These are phyloP conservation scores for Lagopus leucura DNA, from an alignment of 2,113 vertebrate genomes.

Conservation along the genomic window DNA sequence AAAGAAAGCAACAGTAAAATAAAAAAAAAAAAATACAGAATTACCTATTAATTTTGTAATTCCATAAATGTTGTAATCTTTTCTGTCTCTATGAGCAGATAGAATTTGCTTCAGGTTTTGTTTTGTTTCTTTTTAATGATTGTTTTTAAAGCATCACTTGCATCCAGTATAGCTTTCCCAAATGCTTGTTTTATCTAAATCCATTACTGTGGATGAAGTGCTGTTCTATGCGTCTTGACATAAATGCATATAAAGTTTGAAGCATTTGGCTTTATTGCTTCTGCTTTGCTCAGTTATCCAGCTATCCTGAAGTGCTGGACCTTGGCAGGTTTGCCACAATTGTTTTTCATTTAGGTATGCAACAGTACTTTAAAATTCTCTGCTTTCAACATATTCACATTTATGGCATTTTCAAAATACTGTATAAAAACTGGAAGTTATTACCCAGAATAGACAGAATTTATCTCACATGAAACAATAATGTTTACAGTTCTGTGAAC, in stretches of 20 bases:
- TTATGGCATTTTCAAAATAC: not conserved
- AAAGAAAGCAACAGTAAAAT: not conserved
- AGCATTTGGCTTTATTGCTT: slow-evolving; percentile 45
- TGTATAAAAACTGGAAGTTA: not conserved
- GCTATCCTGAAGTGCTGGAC: not conserved
- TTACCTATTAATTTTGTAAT: not conserved
- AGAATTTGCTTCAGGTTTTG: not conserved
- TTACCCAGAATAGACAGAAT: not conserved
- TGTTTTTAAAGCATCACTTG: not conserved
- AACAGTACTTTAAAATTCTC: not conserved
- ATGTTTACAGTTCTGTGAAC: not conserved
- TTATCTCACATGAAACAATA: not conserved
- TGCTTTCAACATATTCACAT: slow-evolving; percentile 8
- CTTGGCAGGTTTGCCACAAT: not conserved
- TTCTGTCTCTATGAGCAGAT: not conserved
- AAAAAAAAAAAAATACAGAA: not conserved
- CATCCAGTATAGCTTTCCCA: not conserved
- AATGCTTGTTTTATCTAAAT: not conserved
- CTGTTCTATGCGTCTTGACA: not conserved
- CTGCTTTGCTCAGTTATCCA: not conserved
- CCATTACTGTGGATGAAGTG: not conserved
- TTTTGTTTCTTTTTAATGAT: not conserved
- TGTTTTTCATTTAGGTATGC: not conserved
- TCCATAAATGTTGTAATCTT: not conserved
- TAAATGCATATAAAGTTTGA: slow-evolving; percentile 35